Evolutionary conservation across 2,797 vertebrate genomes (phyloP), one percentile per base, ranked within the genome.

Genomic region (Atherinosoma microstoma): DNA sequence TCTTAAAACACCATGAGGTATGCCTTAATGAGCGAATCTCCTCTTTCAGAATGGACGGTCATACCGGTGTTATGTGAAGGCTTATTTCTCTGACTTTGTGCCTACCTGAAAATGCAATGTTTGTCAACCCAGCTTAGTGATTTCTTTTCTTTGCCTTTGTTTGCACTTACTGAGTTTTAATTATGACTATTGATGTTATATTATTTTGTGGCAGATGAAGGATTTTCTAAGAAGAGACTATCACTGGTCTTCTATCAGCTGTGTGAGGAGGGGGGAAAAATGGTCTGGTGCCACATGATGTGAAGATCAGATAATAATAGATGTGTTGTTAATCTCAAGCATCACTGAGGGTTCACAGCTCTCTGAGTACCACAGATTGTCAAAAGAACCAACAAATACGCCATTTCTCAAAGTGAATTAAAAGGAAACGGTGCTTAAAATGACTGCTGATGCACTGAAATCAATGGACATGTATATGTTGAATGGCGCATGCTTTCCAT

Each of bases 91-190:
- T 87, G 83, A 90, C 84, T 90, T 82, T 91, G 91, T 92, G 92
- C 92, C 92, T 92, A 91, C 74, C 86, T 87, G 89, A 87, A 91
- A 67, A 87, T 87, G 84, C 89, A 89, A 91, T 89, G 87, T 91
- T 85, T 85, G 75, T 82, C 77, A 77, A 76, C 68, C 79, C 84
- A 83, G 84, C 82, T 75, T 77, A 85, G 80, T 82, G 79, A 87
- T 84, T 79, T 87, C 71, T 82, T 86, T 83, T 87, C 73, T 85
- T 81, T 84, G 81, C 80, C 79, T 84, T 83, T 76, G 78, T 83
- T 85, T 88, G 80, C 87, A 85, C 75, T 83, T 71, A 67, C 64
- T 69, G 64, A 70, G 85, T 70, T 56, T 70, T 47, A 67, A 27
- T 60, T 30, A 45, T 69, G 34, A 38, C 36, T 27, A 36, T 35